phyloP scores from a whole-genome alignment of 1,140 invertebrate genomes.

The Rhyzopertha dominica region DNA sequence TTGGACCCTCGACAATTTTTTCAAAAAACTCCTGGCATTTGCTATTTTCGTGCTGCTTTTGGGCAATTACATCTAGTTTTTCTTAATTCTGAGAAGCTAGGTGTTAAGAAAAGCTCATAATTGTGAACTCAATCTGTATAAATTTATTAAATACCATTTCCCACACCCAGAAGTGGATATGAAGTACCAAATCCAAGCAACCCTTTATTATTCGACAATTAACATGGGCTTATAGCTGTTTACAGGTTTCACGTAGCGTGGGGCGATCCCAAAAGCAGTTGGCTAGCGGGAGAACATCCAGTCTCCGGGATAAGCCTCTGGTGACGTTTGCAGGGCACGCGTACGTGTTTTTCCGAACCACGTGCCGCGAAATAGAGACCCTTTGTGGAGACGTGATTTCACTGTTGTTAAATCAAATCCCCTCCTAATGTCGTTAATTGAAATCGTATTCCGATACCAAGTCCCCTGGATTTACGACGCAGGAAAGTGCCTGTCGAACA shows the following conservation, averaged over 20 bases:
- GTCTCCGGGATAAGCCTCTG: conserved; percentile 33
- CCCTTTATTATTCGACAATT: not conserved
- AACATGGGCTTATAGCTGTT: conserved; percentile 18
- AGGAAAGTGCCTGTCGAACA: too few species aligned
- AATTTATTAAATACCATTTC: not conserved
- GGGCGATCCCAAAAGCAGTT: conserved; percentile 12
- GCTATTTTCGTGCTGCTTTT: too few species aligned
- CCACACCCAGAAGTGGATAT: too few species aligned
- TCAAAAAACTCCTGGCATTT: too few species aligned
- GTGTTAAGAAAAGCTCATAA: too few species aligned
- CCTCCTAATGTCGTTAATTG: conserved; percentile 39
- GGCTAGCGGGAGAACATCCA: conserved; percentile 6
- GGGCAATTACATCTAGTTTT: too few species aligned
- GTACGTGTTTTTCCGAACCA: conserved; percentile 39
- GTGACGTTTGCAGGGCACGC: conserved; percentile 30
- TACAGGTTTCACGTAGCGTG: conserved; percentile 15
- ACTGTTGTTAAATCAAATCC: conserved; percentile 36
- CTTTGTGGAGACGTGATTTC: conserved; percentile 39
- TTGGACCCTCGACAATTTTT: too few species aligned
- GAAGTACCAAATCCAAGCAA: not conserved
- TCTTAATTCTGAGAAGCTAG: too few species aligned
- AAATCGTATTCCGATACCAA: conserved; percentile 40
- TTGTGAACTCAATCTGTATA: too few species aligned
- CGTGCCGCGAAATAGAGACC: conserved; percentile 39
- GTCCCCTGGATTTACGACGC: too few species aligned